Conservation (phyloP, 2,797 vertebrate genomes). For the Hephaestus fuliginosus region DNA sequence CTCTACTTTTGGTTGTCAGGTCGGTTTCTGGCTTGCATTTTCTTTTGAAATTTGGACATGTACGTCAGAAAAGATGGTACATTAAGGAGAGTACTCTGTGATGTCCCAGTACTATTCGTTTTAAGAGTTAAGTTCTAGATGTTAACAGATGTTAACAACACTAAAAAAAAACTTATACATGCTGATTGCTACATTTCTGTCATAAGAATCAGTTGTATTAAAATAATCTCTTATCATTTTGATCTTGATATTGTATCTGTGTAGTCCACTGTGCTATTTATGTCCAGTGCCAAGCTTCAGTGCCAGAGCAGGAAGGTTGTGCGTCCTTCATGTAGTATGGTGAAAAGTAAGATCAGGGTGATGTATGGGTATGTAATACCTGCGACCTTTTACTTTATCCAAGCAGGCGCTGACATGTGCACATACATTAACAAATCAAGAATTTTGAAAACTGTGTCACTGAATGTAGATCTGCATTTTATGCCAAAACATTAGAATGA, state of each 20-base stretch:
- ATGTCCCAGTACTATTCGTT: neutral
- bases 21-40: constrained; percentile 32
- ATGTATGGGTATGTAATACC: neutral
- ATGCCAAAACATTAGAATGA: too few species aligned
- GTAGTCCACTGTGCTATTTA: neutral
- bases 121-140: neutral
- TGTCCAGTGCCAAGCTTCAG: neutral
- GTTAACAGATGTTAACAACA: neutral
- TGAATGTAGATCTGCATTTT: neutral
- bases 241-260: neutral
- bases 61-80: neutral
- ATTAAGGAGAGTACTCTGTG: neutral
- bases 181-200: neutral
- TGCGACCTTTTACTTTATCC: too few species aligned
- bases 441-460: neutral
- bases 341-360: neutral
- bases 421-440: neutral
- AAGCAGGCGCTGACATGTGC: neutral
- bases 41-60: neutral
- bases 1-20: constrained; percentile 93
- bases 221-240: neutral
- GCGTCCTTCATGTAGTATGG: neutral
- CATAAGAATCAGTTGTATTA: neutral
- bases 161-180: neutral
- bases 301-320: neutral